Conservation (phyloP, 1,140 invertebrate species). For the Wasmannia auropunctata region DNA sequence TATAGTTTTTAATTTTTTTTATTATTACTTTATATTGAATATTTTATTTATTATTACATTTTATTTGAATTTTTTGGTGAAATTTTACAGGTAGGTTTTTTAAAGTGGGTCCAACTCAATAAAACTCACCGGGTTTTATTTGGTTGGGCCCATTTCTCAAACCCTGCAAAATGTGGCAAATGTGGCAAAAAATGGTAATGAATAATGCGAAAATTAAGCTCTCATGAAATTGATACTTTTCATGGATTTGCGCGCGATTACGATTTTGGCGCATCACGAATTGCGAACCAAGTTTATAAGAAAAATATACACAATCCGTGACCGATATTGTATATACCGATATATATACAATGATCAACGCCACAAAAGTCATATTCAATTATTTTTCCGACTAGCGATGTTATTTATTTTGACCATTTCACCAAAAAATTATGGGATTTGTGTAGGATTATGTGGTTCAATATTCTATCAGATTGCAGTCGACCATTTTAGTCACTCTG, state of each 20-base stretch:
- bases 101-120: too few relatives aligned
- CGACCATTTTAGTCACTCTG: not conserved
- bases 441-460: not conserved
- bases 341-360: not conserved
- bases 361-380: not conserved
- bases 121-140: too few relatives aligned
- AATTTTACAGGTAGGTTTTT: too few relatives aligned
- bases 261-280: not conserved
- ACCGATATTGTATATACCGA: too few relatives aligned
- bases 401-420: not conserved
- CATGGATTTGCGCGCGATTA: constrained; percentile 15
- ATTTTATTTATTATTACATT: too few relatives aligned
- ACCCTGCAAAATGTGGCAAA: constrained; percentile 39
- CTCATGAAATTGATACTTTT: constrained; percentile 32
- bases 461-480: constrained; percentile 34
- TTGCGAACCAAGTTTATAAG: not conserved
- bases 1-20: too few relatives aligned
- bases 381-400: not conserved
- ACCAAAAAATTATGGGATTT: constrained; percentile 7
- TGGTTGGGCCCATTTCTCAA: too few relatives aligned
- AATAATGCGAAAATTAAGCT: constrained; percentile 52
- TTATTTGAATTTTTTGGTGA: too few relatives aligned
- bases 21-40: too few relatives aligned
- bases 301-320: not conserved
- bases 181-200: constrained; percentile 33